These are phyloP conservation scores for Nylanderia fulva DNA, from an alignment of 1,140 invertebrate species.

Conservation along the genomic window DNA sequence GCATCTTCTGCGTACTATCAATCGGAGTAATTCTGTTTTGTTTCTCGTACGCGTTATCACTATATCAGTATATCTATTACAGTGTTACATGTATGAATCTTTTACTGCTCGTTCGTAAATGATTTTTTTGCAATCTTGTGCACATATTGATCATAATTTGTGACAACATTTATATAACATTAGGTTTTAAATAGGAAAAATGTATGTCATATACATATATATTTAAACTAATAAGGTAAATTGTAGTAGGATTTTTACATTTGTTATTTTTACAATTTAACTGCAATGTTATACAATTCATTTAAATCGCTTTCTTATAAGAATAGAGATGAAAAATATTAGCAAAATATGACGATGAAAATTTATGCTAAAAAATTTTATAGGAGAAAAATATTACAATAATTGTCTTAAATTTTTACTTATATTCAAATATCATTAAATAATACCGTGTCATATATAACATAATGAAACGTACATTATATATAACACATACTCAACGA, in stretches of 20 bases:
- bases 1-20: slow-evolving; percentile 24
- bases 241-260: background rate
- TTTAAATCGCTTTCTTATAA: background rate
- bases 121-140: background rate
- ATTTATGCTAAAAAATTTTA: background rate
- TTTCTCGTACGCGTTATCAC: background rate
- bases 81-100: background rate
- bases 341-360: background rate
- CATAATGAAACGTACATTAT: background rate
- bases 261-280: no score
- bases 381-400: slow-evolving; percentile 10
- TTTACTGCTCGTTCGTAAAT: background rate
- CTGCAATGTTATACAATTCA: background rate
- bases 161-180: background rate
- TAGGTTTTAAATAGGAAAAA: background rate
- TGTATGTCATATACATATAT: no score
- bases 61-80: no score
- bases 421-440: background rate
- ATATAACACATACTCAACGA: background rate
- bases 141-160: background rate
- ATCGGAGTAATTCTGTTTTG: slow-evolving; percentile 1
- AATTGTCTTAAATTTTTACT: background rate
- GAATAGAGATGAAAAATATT: background rate
- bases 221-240: slow-evolving; percentile 2
- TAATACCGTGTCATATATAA: background rate